These are phyloP conservation scores for Actias luna DNA, from an alignment of 2,888 invertebrate genomes.

Conservation along the genomic window DNA sequence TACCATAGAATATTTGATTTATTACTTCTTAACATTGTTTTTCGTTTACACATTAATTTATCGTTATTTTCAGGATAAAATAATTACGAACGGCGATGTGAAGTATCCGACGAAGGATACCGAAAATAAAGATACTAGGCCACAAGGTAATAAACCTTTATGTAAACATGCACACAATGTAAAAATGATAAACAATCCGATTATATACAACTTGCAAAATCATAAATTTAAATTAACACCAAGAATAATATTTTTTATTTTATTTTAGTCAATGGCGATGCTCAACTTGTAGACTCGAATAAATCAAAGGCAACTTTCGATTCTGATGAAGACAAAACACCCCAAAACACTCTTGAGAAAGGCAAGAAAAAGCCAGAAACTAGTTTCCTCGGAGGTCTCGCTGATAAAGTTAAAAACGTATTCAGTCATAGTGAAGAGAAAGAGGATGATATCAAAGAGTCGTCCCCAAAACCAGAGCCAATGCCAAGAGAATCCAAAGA, in stretches of 20 bases:
- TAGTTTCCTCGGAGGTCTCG: conserved; percentile 68
- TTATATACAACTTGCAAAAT: conserved; percentile 1
- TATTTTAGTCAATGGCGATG: conserved; percentile 67
- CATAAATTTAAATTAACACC: background rate
- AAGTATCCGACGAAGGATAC: conserved; percentile 57
- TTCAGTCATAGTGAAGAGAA: conserved; percentile 70
- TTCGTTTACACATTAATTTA: conserved; percentile 8
- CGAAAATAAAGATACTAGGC: conserved; percentile 51
- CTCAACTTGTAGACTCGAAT: conserved; percentile 74
- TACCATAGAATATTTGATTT: too few species aligned
- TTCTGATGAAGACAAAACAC: conserved; percentile 80
- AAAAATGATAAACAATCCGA: background rate
- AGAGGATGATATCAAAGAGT: conserved; percentile 47
- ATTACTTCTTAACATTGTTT: too few species aligned
- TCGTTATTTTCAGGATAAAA: conserved; percentile 52
- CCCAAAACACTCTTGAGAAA: conserved; percentile 78
- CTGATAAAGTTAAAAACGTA: conserved; percentile 67
- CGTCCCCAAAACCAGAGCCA: conserved; percentile 45
- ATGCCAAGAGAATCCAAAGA: conserved; percentile 52
- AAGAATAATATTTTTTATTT: conserved; percentile 10
- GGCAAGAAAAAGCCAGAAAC: conserved; percentile 73
- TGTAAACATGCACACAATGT: background rate
- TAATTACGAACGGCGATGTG: conserved; percentile 69
- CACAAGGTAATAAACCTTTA: conserved; percentile 51
- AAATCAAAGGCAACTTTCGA: conserved; percentile 80